Evolutionary conservation across 2,888 invertebrate genomes (phyloP).

Genomic region (Empis livida): DNA sequence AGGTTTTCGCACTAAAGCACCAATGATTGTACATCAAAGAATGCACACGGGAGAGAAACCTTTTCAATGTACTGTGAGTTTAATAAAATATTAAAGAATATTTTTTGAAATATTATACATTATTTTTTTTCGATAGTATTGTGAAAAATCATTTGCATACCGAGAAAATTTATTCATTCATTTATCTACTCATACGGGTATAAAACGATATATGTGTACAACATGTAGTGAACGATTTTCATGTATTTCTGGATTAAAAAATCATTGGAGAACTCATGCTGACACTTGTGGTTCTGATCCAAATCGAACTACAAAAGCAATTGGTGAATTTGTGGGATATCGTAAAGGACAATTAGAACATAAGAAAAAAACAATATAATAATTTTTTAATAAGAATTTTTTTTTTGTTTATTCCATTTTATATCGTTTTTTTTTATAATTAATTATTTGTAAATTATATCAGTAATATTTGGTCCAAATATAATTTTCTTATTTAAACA

Average conservation of each 20-base stretch:
- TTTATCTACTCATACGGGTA: slow-evolving; percentile 39
- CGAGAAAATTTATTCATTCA: slow-evolving; percentile 40
- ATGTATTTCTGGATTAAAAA: slow-evolving; percentile 30
- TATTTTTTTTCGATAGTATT: slow-evolving; percentile 20
- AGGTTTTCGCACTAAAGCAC: slow-evolving; percentile 29
- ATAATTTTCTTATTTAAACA: too few relatives aligned
- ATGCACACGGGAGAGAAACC: slow-evolving; percentile 32
- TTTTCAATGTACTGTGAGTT: slow-evolving; percentile 22
- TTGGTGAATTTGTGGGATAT: not conserved
- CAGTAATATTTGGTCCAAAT: too few relatives aligned
- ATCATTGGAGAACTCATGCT: not conserved
- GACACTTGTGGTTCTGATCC: not conserved
- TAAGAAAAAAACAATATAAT: not conserved
- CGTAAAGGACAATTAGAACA: not conserved
- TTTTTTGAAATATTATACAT: not conserved
- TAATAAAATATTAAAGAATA: not conserved
- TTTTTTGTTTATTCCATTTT: too few relatives aligned
- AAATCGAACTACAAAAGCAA: not conserved
- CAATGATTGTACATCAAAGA: slow-evolving; percentile 29
- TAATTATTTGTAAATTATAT: too few relatives aligned
- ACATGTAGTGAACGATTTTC: slow-evolving; percentile 40
- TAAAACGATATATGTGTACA: slow-evolving; percentile 38
- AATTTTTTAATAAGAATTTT: too few relatives aligned
- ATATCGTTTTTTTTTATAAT: not conserved
- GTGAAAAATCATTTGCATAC: slow-evolving; percentile 37